These are phyloP conservation scores for Pocota personata DNA, from an alignment of 2,888 invertebrate species.

Conservation along the genomic window DNA sequence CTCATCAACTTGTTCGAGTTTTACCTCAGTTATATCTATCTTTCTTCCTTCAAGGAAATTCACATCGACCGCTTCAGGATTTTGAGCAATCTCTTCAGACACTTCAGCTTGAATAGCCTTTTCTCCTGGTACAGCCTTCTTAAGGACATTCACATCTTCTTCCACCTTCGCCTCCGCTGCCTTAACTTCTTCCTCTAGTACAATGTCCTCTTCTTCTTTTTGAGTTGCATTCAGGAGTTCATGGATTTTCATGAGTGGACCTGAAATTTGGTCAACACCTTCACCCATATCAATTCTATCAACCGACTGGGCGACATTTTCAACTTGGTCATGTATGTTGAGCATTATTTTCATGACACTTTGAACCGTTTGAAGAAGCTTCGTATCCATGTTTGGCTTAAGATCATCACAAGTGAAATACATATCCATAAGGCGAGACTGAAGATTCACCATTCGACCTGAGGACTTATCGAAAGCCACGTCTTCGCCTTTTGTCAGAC, in stretches of 20 bases:
- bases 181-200: background rate
- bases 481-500: conserved; percentile 42
- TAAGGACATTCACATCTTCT: background rate
- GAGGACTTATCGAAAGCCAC: conserved; percentile 60
- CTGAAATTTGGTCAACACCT: conserved; percentile 34
- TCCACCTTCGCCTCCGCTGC: background rate
- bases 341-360: conserved; percentile 47
- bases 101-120: background rate
- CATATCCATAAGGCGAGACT: conserved; percentile 64
- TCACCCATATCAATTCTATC: conserved; percentile 44
- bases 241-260: conserved; percentile 29
- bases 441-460: conserved; percentile 63
- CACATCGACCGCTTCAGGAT: background rate
- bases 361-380: conserved; percentile 8
- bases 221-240: conserved; percentile 6
- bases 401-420: conserved; percentile 70
- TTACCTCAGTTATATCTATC: background rate
- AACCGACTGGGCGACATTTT: conserved; percentile 40
- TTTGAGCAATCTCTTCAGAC: background rate
- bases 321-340: conserved; percentile 60
- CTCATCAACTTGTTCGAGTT: background rate
- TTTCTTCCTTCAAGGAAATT: background rate
- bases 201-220: conserved; percentile 39
- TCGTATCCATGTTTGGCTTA: background rate
- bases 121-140: background rate